phyloP scores from a whole-genome alignment of 2,113 vertebrate species.

The Ranitomeya imitator region DNA sequence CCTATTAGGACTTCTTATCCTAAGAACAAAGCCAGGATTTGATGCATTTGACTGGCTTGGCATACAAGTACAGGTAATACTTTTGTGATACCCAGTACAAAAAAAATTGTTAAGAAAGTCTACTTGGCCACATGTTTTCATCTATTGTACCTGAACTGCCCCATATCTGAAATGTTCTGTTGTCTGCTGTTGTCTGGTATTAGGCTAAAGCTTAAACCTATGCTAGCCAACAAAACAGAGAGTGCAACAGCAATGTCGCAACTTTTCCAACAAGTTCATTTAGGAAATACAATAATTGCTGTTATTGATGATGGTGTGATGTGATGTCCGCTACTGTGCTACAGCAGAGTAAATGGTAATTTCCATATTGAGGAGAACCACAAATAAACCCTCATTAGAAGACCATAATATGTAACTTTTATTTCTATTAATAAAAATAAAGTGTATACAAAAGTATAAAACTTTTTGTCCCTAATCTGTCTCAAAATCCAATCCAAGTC shows the following conservation, averaged over 20 bases:
- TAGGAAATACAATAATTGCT: not conserved
- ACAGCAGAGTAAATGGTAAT: too few species aligned
- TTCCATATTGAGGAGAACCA: too few species aligned
- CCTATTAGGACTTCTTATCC: slow-evolving; percentile 79
- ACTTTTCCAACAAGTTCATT: not conserved
- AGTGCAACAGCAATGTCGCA: not conserved
- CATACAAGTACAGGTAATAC: slow-evolving; percentile 77
- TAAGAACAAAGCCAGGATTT: slow-evolving; percentile 79
- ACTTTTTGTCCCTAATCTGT: too few species aligned
- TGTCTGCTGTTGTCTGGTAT: too few species aligned
- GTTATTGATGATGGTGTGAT: not conserved
- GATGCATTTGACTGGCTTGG: slow-evolving; percentile 77
- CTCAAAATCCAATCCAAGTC: too few species aligned
- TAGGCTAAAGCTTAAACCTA: not conserved
- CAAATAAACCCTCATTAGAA: too few species aligned
- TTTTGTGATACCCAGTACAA: not conserved
- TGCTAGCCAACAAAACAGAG: not conserved
- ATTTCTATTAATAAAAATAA: too few species aligned
- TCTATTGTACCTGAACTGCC: not conserved
- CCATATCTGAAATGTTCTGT: not conserved
- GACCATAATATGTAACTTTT: too few species aligned
- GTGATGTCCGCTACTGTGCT: too few species aligned
- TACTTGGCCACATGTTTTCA: not conserved
- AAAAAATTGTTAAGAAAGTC: not conserved
- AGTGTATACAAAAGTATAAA: too few species aligned